phyloP scores from a whole-genome alignment of 2,797 vertebrate species.

The Pachyuromys duprasi region DNA sequence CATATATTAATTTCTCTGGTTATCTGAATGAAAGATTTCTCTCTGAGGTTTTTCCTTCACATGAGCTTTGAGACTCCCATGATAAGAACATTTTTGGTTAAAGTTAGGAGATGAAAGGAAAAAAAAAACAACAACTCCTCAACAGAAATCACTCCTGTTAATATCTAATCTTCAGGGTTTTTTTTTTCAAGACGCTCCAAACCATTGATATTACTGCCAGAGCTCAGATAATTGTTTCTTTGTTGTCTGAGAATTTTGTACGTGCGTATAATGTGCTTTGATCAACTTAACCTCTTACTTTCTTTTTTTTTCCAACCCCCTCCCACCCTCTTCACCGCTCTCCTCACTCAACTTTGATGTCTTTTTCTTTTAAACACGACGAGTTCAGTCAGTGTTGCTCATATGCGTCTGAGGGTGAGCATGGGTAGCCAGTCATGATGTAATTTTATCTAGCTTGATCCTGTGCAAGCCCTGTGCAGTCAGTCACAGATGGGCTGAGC shows the following conservation, averaged over 20 bases:
- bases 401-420: background rate
- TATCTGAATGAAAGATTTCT: background rate
- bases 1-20: background rate
- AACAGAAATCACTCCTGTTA: background rate
- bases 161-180: background rate
- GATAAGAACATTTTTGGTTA: background rate
- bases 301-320: background rate
- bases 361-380: background rate
- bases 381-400: background rate
- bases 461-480: background rate
- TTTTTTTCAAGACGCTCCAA: background rate
- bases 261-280: background rate
- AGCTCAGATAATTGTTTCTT: conserved; percentile 9
- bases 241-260: background rate
- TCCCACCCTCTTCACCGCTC: background rate
- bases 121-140: background rate
- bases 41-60: background rate
- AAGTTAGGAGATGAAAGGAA: conserved; percentile 5
- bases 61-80: background rate
- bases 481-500: background rate
- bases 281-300: background rate
- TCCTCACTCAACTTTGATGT: background rate
- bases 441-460: background rate
- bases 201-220: background rate
- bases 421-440: background rate